Evolutionary conservation across 2,888 invertebrate species (phyloP), one percentile per base, ranked within the genome.

Genomic region (Patella caerulea): DNA sequence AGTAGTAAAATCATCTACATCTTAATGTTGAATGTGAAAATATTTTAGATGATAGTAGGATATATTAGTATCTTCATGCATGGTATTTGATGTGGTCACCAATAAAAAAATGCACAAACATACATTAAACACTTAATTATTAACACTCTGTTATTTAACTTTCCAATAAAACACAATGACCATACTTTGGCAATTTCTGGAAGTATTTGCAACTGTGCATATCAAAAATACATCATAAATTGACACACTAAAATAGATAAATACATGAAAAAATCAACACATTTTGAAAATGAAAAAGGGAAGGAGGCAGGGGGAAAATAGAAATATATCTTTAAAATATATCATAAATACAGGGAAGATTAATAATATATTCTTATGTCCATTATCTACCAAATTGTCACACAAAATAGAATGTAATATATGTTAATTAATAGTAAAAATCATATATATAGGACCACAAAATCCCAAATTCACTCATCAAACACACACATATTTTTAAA

Each of bases 401-500:
- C 65, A 52, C 74, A 52, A 74, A 74, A 74, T 74, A 74, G 74
- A 74, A 74, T 74, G 74, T 74, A 74, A 74, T 69, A 74, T 65
- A 65, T 74, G 65, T 71, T 71, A 74, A 71, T 65, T 65, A 78
- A 78, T 76, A 76, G 75, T 77, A 79, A 72, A 73, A 45, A 45
- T 45, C 45, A 45, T 45, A 45, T 45, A 45, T 45, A 54, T 76
- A 73, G 71, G 75, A 76, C 78, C 76, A 53, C 45, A 69, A 19
- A 73, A 74, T 78, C 74, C 74, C 56, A 76, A 79, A 75, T 77
- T 79, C 79, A 76, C 81, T 78, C 81, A 70, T 76, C 74, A 78
- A 74, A 75, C 77, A 78, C 79, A 78, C 78, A 71, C 74, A 74
- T 76, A 79, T 73, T 76, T 79, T 75, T 76, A 5, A 7, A 76